Evolutionary conservation across 1,140 invertebrate species (phyloP).

Genomic region (Holcopasites calliopsidis): DNA sequence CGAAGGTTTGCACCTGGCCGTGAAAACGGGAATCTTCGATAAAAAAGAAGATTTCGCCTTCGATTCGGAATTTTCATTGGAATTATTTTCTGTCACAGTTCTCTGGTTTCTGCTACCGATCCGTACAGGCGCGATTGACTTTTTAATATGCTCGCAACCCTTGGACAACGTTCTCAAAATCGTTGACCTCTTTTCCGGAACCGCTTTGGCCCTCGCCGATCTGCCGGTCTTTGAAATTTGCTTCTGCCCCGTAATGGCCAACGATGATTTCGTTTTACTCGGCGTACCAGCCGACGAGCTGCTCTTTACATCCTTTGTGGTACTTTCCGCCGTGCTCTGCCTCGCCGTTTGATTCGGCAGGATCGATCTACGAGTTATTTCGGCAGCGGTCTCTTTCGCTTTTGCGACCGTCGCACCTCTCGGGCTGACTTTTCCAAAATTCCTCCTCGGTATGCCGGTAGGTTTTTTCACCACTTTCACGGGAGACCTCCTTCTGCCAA

Average conservation of each 20-base stretch:
- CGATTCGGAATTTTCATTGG: neutral
- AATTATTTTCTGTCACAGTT: no score
- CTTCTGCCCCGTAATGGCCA: neutral
- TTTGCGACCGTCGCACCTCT: conserved; percentile 37
- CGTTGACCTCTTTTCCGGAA: conserved; percentile 23
- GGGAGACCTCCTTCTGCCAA: conserved; percentile 70
- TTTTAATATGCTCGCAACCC: conserved; percentile 33
- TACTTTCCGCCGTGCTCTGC: neutral
- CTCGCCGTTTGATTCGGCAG: neutral
- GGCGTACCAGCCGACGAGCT: neutral
- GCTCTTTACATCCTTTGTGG: neutral
- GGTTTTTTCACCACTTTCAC: conserved; percentile 68
- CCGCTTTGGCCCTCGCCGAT: neutral
- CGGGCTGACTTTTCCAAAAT: conserved; percentile 33
- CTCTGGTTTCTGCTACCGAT: neutral
- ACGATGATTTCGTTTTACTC: neutral
- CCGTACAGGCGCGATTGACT: neutral
- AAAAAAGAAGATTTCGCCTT: conserved; percentile 51
- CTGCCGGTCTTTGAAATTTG: neutral
- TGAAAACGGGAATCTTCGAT: conserved; percentile 72
- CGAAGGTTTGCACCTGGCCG: conserved; percentile 26
- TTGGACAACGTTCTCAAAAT: conserved; percentile 23
- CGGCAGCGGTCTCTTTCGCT: conserved; percentile 43
- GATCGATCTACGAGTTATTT: conserved; percentile 40
- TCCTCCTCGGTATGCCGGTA: conserved; percentile 45